Percentiles rank a stretch among this genome's conserved stretches.
These are phyloP conservation scores for Hirtodrosophila cameraria DNA, from an alignment of 2,888 invertebrate species.

Conservation along the genomic window DNA sequence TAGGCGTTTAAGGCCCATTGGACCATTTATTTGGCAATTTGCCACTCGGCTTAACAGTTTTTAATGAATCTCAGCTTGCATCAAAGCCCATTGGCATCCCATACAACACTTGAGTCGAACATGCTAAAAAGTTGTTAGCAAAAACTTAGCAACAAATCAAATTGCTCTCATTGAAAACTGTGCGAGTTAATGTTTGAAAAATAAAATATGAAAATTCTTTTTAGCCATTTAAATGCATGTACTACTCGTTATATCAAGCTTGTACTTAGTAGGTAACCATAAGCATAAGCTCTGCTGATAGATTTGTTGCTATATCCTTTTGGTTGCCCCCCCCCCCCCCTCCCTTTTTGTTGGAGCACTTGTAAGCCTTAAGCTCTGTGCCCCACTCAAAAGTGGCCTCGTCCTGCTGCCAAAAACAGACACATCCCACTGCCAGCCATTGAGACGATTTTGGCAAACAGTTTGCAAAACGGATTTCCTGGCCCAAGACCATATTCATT, in stretches of 20 bases:
- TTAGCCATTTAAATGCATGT: too few relatives aligned
- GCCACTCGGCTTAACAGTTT: slow-evolving; percentile 37
- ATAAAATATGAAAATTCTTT: too few relatives aligned
- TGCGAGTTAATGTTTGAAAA: too few relatives aligned
- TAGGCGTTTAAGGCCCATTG: slow-evolving; percentile 17
- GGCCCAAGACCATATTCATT: slow-evolving; percentile 51
- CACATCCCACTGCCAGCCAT: slow-evolving; percentile 5
- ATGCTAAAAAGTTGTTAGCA: too few relatives aligned
- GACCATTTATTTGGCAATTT: slow-evolving; percentile 46
- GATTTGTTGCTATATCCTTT: slow-evolving; percentile 11
- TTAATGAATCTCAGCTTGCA: slow-evolving; percentile 14
- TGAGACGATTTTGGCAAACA: slow-evolving; percentile 46
- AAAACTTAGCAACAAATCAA: too few relatives aligned
- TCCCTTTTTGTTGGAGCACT: slow-evolving; percentile 1
- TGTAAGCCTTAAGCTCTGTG: slow-evolving; percentile 18
- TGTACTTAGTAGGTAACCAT: too few relatives aligned
- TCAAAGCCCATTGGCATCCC: neutral
- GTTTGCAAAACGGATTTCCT: slow-evolving; percentile 51
- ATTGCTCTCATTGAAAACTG: too few relatives aligned
- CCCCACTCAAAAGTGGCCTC: slow-evolving; percentile 5
- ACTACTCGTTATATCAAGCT: too few relatives aligned
- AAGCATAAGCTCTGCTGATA: too few relatives aligned
- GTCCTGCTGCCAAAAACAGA: slow-evolving; percentile 22
- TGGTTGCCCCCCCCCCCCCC: too few relatives aligned
- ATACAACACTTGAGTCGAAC: too few relatives aligned